Evolutionary conservation across 2,888 invertebrate genomes (phyloP), one percentile per base, ranked within the genome.

Genomic region (Amitus sp.): DNA sequence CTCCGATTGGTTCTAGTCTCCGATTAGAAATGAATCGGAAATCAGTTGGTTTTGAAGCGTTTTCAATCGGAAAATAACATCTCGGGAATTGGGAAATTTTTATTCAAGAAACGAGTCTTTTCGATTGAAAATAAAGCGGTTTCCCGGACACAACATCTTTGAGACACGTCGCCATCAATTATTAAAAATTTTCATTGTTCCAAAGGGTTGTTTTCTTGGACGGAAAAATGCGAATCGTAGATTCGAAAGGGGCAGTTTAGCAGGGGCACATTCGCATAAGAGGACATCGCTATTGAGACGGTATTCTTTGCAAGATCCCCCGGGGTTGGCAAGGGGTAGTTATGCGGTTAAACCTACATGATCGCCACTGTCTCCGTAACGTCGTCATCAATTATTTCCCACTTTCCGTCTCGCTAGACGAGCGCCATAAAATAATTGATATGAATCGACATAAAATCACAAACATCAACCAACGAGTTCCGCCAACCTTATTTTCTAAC

Each of bases 311-410:
- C 65, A 66, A 65, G 67, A 59, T 74, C 76, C 74, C 73, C 37
- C 62, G 67, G 72, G 74, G 70, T 68, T 67, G 66, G 67, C 65
- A 63, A 54, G 71, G 76, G 74, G 75, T 73, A 69, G 72, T 65
- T 64, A 66, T 68, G 65, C 50, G 61, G 69, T 71, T 68, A 66
- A 70, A 67, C 67, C 71, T 69, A 72, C 74, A 68, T 69, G 76
- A 78, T 78, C 77, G 75, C 74, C 73, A 73, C 73, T 74, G 75
- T 73, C 74, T 73, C 72, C 74, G 73, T 71, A 71, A 73, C 71
- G 73, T 70, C 67, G 54, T 68, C 76, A 74, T 80, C 73, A 78
- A 81, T 81, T 78, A 81, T 81, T 78, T 75, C 72, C 65, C 66
- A 68, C 51, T 69, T 70, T 72, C 75, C 78, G 79, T 81, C 80